Percentiles rank a stretch among this genome's conserved stretches.
Conservation (phyloP, 1,140 invertebrate genomes). For the Mactra quadrangularis region DNA sequence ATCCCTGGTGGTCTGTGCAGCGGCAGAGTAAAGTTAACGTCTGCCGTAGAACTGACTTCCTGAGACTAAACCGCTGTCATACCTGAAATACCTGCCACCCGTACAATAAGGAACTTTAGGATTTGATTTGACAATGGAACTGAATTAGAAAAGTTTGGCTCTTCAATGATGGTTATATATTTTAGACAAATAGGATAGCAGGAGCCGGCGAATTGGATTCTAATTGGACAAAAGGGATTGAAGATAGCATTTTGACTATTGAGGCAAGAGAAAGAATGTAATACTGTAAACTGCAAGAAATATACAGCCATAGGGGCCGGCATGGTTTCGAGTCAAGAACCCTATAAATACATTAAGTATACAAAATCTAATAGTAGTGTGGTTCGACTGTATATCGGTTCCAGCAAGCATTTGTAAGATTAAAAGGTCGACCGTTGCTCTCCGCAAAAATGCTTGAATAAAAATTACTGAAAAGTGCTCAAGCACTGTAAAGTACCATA, state of each 20-base stretch:
- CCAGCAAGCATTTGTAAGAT: too few relatives aligned
- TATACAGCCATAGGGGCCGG: too few relatives aligned
- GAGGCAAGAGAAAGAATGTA: too few relatives aligned
- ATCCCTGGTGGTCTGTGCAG: conserved; percentile 56
- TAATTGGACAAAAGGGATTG: background rate
- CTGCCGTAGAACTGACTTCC: conserved; percentile 56
- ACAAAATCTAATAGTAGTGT: too few relatives aligned
- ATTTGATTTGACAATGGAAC: background rate
- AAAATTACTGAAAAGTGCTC: too few relatives aligned
- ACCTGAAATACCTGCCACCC: background rate
- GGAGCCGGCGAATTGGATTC: background rate
- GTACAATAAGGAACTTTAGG: background rate
- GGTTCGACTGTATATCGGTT: too few relatives aligned
- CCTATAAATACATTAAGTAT: too few relatives aligned
- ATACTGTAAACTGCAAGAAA: too few relatives aligned
- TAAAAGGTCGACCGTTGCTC: too few relatives aligned
- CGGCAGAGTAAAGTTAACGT: conserved; percentile 42
- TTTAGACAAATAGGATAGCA: background rate
- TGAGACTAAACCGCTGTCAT: conserved; percentile 9
- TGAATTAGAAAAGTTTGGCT: background rate
- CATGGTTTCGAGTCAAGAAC: too few relatives aligned
- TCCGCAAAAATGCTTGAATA: too few relatives aligned
- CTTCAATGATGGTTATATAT: background rate
- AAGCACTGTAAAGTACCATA: too few relatives aligned
- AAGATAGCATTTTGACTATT: background rate